Evolutionary conservation across 2,888 invertebrate genomes (phyloP).

Genomic region (Siphlonurus alternatus): DNA sequence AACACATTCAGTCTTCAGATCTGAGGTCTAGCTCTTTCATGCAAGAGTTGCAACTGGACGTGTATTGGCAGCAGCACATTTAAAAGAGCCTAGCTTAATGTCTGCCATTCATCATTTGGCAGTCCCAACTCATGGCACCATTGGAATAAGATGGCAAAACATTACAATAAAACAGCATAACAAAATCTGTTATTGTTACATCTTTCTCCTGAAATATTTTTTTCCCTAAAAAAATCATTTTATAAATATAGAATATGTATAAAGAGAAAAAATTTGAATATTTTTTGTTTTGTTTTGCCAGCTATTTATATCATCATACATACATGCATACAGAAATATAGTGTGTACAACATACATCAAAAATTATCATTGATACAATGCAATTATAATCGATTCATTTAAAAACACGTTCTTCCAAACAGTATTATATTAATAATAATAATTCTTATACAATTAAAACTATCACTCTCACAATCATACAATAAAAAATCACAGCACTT

Average conservation of each 20-base stretch:
- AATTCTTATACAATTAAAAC: not conserved
- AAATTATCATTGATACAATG: slow-evolving; percentile 9
- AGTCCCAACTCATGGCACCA: not conserved
- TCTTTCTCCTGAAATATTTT: not conserved
- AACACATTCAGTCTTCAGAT: not conserved
- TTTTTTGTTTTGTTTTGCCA: not conserved
- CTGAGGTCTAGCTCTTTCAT: not conserved
- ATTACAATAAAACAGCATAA: not conserved
- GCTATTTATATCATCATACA: not conserved
- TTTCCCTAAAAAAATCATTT: not conserved
- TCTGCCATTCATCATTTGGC: not conserved
- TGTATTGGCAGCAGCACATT: not conserved
- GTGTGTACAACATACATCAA: not conserved
- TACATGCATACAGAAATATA: not conserved
- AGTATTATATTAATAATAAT: not conserved
- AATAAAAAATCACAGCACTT: not conserved
- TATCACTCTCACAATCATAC: not conserved
- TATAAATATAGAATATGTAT: too few species aligned
- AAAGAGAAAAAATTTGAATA: too few species aligned
- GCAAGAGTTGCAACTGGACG: not conserved
- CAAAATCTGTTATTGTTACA: not conserved
- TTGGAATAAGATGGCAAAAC: not conserved
- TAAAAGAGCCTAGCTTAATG: not conserved
- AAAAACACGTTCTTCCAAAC: not conserved
- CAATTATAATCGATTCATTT: not conserved